Base-by-base conservation (phyloP, 1,140 invertebrate species). In the Drosophila malerkotliana region DNA sequence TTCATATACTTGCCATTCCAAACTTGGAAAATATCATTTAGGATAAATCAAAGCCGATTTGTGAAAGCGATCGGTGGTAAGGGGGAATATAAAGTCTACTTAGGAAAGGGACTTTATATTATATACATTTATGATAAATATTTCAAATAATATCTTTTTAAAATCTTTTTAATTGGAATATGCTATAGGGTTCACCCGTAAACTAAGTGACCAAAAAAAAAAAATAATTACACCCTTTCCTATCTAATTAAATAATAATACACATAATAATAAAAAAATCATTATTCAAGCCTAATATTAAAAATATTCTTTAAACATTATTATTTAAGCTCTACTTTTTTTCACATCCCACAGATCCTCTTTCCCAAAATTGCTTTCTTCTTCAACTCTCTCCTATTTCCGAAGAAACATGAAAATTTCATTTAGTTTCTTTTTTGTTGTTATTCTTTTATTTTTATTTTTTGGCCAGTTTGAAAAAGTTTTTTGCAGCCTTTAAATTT, bases 401-500 rank as follows among this genome's bases (percentile, higher is more conserved):
- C 10, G 10, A 53, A 58, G 54, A 52, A 69, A 60, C 68, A 72
- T 60, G 51, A 76, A 76, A 76, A 75, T 75, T 75, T 75, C 53
- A 75, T 75, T 75, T 75, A 75, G 53, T 75, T 75, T 58, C 48
- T 68, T 72, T 71, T 68, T 68, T 79, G 59, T 34, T 34, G 44
- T 15, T 4, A 4, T 37, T 44, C 1, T 53, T 37, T 60, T 51
- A 21, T 34, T 45, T 54, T 39, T 47, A 39, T 44, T 59, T 44
- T 59, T 55, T 41, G 15, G 26, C 30, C 8, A 32, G 21, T 37
- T 37, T 14, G 14, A 15, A 14, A 61, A 77, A 82, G 58, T 48
- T 78, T 82, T 83, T 61, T 60, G 57, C 77, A 82, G 71, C 82
- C 83, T 88, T 88, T 79, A 88, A 87, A 88, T 79, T 87, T 87